Percentiles rank a stretch among this genome's conserved stretches.
Evolutionary conservation across 2,888 invertebrate genomes (phyloP).

Genomic region (Erpobdella octoculata): DNA sequence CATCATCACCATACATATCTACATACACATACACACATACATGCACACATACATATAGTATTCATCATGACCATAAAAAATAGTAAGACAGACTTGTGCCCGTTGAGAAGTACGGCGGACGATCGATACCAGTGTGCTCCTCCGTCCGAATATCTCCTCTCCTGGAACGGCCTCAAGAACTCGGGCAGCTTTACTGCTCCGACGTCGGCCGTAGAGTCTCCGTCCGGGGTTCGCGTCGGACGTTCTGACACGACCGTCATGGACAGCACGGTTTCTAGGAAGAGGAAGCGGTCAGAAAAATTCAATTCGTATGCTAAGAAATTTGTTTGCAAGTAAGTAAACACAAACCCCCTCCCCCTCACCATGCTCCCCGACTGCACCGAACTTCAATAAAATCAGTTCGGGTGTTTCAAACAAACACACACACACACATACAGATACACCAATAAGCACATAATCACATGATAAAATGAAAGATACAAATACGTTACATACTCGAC

Average conservation of each 20-base stretch:
- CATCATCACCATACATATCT: too few species aligned
- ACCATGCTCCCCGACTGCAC: too few species aligned
- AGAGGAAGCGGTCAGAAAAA: too few species aligned
- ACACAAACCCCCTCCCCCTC: too few species aligned
- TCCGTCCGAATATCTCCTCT: slow-evolving; percentile 40
- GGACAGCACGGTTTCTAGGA: neutral
- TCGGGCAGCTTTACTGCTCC: neutral
- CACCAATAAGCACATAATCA: neutral
- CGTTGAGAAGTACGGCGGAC: slow-evolving; percentile 47
- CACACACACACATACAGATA: too few species aligned
- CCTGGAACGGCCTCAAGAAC: slow-evolving; percentile 28
- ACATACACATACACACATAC: too few species aligned
- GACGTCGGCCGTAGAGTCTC: neutral
- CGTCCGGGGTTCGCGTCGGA: neutral
- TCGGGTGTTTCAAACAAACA: too few species aligned
- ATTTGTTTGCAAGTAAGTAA: too few species aligned
- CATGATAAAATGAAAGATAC: neutral
- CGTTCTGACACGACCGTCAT: neutral
- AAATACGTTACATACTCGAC: neutral
- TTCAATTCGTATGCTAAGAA: too few species aligned
- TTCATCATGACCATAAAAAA: neutral
- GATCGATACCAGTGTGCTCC: slow-evolving; percentile 50
- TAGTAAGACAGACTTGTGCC: slow-evolving; percentile 43
- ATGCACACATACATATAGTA: neutral
- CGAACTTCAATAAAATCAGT: too few species aligned